These are phyloP conservation scores for Gambelia wislizenii DNA, from an alignment of 2,797 vertebrate species.

Conservation along the genomic window DNA sequence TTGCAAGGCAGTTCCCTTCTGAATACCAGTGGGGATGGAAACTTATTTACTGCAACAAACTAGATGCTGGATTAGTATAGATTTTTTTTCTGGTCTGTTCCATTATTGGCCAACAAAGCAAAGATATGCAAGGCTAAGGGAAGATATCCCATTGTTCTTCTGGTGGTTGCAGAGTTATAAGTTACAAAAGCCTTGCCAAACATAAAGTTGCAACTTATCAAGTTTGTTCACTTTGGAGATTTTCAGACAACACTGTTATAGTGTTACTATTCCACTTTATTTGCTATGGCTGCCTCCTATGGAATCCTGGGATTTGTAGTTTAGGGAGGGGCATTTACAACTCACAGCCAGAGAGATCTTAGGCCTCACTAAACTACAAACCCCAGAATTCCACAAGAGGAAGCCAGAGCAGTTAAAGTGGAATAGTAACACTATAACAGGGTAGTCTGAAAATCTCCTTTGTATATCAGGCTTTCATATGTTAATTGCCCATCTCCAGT, in stretches of 20 bases:
- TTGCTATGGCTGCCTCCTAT: too few species aligned
- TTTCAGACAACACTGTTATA: too few species aligned
- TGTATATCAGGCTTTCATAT: neutral
- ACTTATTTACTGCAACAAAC: neutral
- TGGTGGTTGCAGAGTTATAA: too few species aligned
- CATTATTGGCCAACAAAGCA: neutral
- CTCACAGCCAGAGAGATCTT: too few species aligned
- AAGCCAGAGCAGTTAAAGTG: too few species aligned
- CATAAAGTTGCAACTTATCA: neutral
- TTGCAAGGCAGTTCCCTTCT: neutral
- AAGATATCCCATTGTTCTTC: neutral
- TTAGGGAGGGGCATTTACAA: too few species aligned
- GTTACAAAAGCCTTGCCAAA: neutral
- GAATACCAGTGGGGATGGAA: neutral
- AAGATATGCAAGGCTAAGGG: neutral
- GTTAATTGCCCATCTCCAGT: neutral
- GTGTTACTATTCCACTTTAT: too few species aligned
- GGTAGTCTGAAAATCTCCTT: too few species aligned
- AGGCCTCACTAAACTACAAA: too few species aligned
- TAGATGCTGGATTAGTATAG: neutral
- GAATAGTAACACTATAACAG: too few species aligned
- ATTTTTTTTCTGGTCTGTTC: neutral
- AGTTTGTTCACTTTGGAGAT: neutral
- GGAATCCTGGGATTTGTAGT: too few species aligned
- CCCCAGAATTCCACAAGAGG: too few species aligned